Evolutionary conservation across 2,113 vertebrate genomes (phyloP), one percentile per base, ranked within the genome.

Genomic region (Patagioenas fasciata): DNA sequence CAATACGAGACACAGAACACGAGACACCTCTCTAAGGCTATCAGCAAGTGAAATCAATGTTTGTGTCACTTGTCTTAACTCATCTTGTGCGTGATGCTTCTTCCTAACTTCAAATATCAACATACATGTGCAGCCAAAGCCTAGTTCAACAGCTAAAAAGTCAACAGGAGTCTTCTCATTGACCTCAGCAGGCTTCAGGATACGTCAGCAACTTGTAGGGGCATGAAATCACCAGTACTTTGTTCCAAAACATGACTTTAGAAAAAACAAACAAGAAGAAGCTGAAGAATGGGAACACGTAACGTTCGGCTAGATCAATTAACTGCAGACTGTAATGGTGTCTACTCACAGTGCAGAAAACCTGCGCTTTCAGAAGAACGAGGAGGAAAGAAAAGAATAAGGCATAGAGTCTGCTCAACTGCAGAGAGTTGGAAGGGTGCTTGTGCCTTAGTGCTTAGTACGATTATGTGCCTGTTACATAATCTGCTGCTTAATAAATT

Each of bases 401-500:
- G 26, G 29, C 1, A 0, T 5, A 29, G 19, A 72, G 23, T 74
- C 87, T 75, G 50, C 60, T 84, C 65, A 79, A 25, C 38, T 61
- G 78, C 57, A 58, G 75, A 64, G n/a, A 70, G 47, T 14, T 87
- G 91, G 69, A 93, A 92, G 18, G 50, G 40, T 69, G 53, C 74
- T 70, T 82, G 24, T 58, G 89, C 34, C 21, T 69, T 18, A 72
- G 69, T 11, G 3, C 57, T 77, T 87, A 40, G 21, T 80, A 36
- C 38, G n/a, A 50, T 69, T 91, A 71, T 72, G 28, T 80, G 71
- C 71, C 62, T 88, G 19, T 83, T 85, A 40, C 32, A 56, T 67
- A 88, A 85, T 82, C 78, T 88, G n/a, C 70, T 82, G 78, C 66
- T 93, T 93, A 93, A 91, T 73, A 85, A 85, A 88, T 69, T 75